phyloP scores from a whole-genome alignment of 2,888 invertebrate genomes.

The Leptura quadrifasciata region DNA sequence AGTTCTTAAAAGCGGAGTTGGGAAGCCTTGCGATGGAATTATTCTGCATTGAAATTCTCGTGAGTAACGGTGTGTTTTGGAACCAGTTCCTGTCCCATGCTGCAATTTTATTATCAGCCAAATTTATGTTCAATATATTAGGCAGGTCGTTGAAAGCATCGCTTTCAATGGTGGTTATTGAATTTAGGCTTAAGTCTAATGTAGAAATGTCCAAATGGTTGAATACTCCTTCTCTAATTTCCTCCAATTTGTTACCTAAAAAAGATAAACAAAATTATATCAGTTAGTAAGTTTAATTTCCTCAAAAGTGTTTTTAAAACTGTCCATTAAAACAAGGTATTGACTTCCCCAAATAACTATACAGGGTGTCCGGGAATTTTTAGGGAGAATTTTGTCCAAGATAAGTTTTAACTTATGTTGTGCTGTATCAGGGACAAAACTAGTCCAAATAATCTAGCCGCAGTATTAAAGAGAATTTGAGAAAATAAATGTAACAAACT shows the following conservation, averaged over 20 bases:
- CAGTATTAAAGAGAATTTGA: too few species aligned
- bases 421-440: too few species aligned
- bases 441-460: too few species aligned
- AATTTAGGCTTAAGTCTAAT: slow-evolving; percentile 59
- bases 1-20: slow-evolving; percentile 59
- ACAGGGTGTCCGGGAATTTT: too few species aligned
- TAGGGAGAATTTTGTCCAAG: too few species aligned
- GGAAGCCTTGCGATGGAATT: slow-evolving; percentile 61
- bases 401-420: too few species aligned
- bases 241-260: slow-evolving; percentile 55
- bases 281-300: too few species aligned
- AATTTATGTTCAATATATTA: slow-evolving; percentile 57
- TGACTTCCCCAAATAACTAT: too few species aligned
- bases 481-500: too few species aligned
- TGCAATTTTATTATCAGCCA: slow-evolving; percentile 60
- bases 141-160: slow-evolving; percentile 60
- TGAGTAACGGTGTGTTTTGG: slow-evolving; percentile 58
- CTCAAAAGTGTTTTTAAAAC: too few species aligned
- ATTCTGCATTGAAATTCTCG: slow-evolving; percentile 62
- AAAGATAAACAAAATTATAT: not conserved
- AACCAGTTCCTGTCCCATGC: slow-evolving; percentile 64
- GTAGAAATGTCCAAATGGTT: slow-evolving; percentile 57
- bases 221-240: slow-evolving; percentile 60
- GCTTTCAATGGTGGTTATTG: slow-evolving; percentile 52
- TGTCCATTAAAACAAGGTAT: too few species aligned